Percentiles rank a stretch among this genome's conserved stretches.
Evolutionary conservation across 2,797 vertebrate species (phyloP).

Genomic region (Xiphophorus birchmanni): DNA sequence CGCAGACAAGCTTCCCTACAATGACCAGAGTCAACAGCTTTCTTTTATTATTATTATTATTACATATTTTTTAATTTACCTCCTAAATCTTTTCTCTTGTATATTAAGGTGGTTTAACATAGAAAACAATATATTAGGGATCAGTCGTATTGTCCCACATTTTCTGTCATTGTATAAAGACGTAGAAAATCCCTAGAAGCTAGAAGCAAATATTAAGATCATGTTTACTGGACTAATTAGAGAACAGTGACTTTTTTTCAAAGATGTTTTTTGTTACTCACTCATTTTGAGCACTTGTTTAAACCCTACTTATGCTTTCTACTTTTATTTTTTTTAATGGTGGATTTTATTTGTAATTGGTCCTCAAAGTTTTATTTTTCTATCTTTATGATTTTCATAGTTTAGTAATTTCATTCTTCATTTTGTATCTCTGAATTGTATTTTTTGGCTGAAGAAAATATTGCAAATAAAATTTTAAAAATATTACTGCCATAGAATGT

Average conservation of each 20-base stretch:
- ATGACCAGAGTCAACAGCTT: slow-evolving; percentile 15
- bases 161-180: background rate
- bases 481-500: background rate
- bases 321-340: background rate
- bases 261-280: background rate
- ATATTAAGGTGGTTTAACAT: background rate
- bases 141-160: background rate
- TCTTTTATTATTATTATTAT: too few relatives aligned
- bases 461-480: background rate
- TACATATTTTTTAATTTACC: rapidly evolving
- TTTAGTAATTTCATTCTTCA: background rate
- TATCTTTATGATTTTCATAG: background rate
- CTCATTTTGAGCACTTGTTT: background rate
- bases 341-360: background rate
- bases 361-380: background rate
- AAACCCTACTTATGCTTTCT: background rate
- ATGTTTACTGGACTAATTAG: background rate
- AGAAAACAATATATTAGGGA: background rate
- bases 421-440: background rate
- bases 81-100: background rate
- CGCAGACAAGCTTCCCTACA: slow-evolving; percentile 38
- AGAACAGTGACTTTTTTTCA: background rate
- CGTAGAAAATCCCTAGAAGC: background rate
- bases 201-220: background rate
- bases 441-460: background rate